A percentile compares a stretch with the other conserved stretches of the same genome.
These are phyloP conservation scores for Stichodactyla mertensii DNA, from an alignment of 64 coral and sea anemone species.

Conservation along the genomic window DNA sequence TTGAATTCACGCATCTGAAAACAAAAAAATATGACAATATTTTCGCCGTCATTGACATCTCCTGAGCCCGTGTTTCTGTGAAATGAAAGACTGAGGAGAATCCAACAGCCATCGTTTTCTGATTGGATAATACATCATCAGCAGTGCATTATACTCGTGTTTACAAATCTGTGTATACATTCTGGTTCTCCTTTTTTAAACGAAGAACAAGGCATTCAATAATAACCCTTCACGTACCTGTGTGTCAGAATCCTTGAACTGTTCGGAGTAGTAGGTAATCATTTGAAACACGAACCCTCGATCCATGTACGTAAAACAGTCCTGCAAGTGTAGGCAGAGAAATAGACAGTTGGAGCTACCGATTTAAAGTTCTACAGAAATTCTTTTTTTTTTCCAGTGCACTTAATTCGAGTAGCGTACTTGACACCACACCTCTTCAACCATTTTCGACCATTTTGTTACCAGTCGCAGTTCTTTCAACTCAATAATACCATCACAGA, in stretches of 20 bases:
- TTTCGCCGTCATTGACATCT: not conserved
- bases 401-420: no score
- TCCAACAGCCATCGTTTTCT: no score
- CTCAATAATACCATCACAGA: no score
- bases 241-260: conserved; percentile 95
- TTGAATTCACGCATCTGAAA: conserved; percentile 98
- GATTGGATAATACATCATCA: no score
- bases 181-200: no score
- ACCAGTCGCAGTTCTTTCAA: no score
- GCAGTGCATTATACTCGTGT: no score
- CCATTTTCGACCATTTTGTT: not conserved
- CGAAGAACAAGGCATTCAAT: not conserved
- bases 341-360: not conserved
- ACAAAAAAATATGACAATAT: not conserved
- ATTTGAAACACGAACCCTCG: conserved; percentile 98
- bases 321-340: conserved; percentile 25
- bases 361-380: not conserved
- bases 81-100: not conserved
- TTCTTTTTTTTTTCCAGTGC: no score
- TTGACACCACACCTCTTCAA: not conserved
- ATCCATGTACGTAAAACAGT: conserved; percentile 98
- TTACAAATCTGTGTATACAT: no score
- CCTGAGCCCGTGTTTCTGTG: not conserved
- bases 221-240: conserved; percentile 40
- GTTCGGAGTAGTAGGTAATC: conserved; percentile 96